Conservation (phyloP, 2,113 vertebrate species). For the Gallinago jamesoni region DNA sequence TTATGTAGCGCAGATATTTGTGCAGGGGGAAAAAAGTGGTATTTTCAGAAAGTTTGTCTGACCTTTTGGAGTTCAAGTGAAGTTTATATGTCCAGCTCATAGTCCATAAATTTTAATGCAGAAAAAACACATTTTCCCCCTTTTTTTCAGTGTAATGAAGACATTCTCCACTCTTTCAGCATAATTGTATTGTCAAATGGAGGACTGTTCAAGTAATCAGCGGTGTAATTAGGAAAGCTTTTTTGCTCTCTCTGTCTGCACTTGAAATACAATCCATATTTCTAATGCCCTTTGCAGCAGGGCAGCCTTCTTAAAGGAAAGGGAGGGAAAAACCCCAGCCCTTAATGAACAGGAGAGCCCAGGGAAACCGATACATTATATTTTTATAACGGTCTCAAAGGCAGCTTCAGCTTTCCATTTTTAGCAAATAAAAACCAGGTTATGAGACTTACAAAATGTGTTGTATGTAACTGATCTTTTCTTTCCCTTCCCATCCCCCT, state of each 20-base stretch:
- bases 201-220: conserved; percentile 72
- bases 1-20: neutral
- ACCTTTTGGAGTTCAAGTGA: conserved; percentile 12
- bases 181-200: conserved; percentile 68
- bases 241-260: conserved; percentile 29
- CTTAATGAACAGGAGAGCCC: conserved; percentile 48
- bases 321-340: neutral
- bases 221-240: conserved; percentile 64
- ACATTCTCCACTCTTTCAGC: conserved; percentile 50
- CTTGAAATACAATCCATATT: conserved; percentile 59
- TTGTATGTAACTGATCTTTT: neutral
- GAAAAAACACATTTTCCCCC: neutral
- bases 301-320: conserved; percentile 27
- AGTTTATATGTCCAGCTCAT: conserved; percentile 13
- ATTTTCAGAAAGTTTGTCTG: conserved; percentile 40
- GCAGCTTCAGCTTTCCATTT: conserved; percentile 21
- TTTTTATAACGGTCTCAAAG: conserved; percentile 26
- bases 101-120: conserved; percentile 5
- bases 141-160: conserved; percentile 56
- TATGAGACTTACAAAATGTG: neutral
- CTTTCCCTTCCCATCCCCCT: neutral
- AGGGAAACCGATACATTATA: neutral
- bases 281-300: conserved; percentile 44
- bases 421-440: conserved; percentile 49
- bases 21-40: neutral